These are phyloP conservation scores for Pseudorhiza aurosa DNA, from an alignment of 30 jellyfish, hydroid and myxozoan genomes.

Conservation along the genomic window DNA sequence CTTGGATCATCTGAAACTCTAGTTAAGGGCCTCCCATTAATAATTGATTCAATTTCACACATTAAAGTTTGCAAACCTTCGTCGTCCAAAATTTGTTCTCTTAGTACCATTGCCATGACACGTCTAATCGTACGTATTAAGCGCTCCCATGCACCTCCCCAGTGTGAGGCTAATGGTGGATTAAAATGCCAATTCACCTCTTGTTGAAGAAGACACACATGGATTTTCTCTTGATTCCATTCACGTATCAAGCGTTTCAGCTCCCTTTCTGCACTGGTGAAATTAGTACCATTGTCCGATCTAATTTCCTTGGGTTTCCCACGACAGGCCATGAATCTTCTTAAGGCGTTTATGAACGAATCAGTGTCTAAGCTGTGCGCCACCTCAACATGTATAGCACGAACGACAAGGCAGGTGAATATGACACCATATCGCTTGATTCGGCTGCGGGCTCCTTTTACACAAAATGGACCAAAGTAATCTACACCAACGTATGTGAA, in stretches of 20 bases:
- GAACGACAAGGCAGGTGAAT: conserved; percentile 32
- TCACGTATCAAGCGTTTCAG: conserved; percentile 7
- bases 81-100: conserved; percentile 13
- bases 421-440: conserved; percentile 38
- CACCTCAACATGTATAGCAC: conserved; percentile 72
- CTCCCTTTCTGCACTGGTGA: conserved; percentile 30
- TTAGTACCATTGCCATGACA: background rate
- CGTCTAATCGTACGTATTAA: conserved; percentile 28
- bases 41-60: too few relatives aligned
- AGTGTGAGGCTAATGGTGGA: conserved; percentile 54
- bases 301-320: conserved; percentile 1
- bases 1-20: background rate
- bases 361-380: conserved; percentile 63
- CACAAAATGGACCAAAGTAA: conserved; percentile 41
- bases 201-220: conserved; percentile 7
- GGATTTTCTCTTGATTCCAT: conserved; percentile 33
- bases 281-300: conserved; percentile 13
- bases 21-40: background rate
- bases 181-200: conserved; percentile 36
- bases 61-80: too few relatives aligned
- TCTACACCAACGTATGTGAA: conserved; percentile 49
- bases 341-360: conserved; percentile 26
- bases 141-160: conserved; percentile 66
- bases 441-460: conserved; percentile 15
- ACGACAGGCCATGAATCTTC: conserved; percentile 9